Evolutionary conservation across 2,113 vertebrate genomes (phyloP).

Genomic region (Tinamus guttatus): DNA sequence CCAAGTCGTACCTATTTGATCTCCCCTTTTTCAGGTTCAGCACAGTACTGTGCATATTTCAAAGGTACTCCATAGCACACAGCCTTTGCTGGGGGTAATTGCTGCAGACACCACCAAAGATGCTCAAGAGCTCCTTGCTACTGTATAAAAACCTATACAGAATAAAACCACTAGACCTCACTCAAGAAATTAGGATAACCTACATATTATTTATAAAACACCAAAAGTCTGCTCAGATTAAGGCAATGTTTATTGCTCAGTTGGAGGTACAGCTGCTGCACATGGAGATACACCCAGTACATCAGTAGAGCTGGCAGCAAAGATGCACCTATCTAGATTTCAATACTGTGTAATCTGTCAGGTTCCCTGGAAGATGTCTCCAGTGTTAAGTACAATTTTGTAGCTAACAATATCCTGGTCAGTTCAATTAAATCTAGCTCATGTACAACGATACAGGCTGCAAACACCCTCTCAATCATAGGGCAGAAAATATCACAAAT

Average conservation of each 20-base stretch:
- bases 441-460: not conserved
- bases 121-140: not conserved
- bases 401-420: slow-evolving; percentile 1
- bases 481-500: too few relatives aligned
- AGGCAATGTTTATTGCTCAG: not conserved
- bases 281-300: not conserved
- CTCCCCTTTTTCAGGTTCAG: not conserved
- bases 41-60: not conserved
- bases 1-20: not conserved
- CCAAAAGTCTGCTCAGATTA: too few relatives aligned
- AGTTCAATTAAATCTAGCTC: not conserved
- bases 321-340: not conserved
- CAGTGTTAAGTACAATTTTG: not conserved
- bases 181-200: not conserved
- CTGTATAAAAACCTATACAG: not conserved
- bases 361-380: not conserved
- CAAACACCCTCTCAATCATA: not conserved
- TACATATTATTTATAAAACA: not conserved
- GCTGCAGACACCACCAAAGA: too few relatives aligned
- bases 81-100: not conserved
- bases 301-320: not conserved
- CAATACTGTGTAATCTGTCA: not conserved
- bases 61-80: not conserved
- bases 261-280: not conserved
- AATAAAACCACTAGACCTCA: not conserved